Conservation (phyloP, 1,140 invertebrate genomes). For the Nasonia vitripennis region DNA sequence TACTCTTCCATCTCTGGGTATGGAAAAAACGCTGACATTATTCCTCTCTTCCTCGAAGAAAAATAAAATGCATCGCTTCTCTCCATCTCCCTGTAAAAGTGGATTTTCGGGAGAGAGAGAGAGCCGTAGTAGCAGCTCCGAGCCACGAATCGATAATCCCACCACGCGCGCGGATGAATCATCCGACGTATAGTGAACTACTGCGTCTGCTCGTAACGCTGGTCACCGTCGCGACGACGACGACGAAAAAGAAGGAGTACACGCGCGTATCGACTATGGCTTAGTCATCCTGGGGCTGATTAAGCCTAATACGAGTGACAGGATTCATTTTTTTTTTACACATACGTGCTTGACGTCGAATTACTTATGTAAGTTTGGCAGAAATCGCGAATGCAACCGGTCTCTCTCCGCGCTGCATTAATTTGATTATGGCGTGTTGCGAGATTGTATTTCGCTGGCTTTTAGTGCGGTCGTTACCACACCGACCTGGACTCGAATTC, state of each 20-base stretch:
- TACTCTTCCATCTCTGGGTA: background rate
- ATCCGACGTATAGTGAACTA: constrained; percentile 6
- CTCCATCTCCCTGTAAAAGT: background rate
- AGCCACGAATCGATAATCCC: constrained; percentile 23
- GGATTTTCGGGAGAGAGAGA: background rate
- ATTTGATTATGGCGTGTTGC: too few relatives aligned
- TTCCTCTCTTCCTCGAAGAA: background rate
- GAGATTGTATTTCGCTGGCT: too few relatives aligned
- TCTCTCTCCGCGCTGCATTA: too few relatives aligned
- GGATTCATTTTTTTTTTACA: background rate
- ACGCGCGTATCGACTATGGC: background rate
- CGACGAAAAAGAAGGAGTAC: background rate
- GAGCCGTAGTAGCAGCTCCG: background rate
- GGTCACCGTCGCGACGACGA: background rate
- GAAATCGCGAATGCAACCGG: too few relatives aligned
- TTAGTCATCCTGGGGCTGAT: background rate
- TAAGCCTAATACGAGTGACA: background rate
- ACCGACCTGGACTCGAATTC: too few relatives aligned
- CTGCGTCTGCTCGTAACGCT: background rate
- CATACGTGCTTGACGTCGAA: background rate
- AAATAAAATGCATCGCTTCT: background rate
- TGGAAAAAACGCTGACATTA: background rate
- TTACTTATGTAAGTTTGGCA: background rate
- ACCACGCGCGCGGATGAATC: constrained; percentile 7
- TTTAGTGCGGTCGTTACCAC: too few relatives aligned